Evolutionary conservation across 1,140 invertebrate genomes (phyloP).

Genomic region (Achroia grisella): DNA sequence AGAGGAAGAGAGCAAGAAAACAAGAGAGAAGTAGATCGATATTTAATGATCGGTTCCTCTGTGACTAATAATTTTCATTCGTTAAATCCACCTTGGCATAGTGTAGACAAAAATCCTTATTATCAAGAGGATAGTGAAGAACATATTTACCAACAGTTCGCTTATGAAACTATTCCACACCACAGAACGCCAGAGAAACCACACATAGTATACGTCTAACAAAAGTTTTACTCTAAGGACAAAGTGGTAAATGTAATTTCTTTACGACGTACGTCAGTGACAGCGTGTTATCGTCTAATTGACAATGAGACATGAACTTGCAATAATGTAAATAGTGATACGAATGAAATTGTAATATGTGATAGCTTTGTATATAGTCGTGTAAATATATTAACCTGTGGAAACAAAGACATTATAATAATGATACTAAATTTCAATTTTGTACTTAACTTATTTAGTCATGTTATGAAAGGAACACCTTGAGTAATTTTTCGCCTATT

Average conservation of each 20-base stretch:
- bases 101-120: conserved; percentile 70
- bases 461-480: conserved; percentile 16
- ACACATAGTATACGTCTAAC: conserved; percentile 79
- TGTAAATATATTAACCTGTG: conserved; percentile 59
- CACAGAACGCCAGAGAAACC: conserved; percentile 73
- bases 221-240: conserved; percentile 52
- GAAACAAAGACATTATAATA: conserved; percentile 39
- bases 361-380: conserved; percentile 69
- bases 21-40: conserved; percentile 73
- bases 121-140: conserved; percentile 69
- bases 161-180: conserved; percentile 73
- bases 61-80: conserved; percentile 75
- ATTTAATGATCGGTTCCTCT: conserved; percentile 73
- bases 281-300: conserved; percentile 36
- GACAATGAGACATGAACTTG: conserved; percentile 41
- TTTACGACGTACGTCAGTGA: conserved; percentile 36
- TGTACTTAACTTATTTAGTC: conserved; percentile 61
- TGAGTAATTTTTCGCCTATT: conserved; percentile 13
- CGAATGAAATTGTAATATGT: conserved; percentile 66
- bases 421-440: conserved; percentile 38
- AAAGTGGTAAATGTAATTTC: conserved; percentile 40
- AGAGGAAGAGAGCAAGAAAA: conserved; percentile 64
- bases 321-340: conserved; percentile 72
- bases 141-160: conserved; percentile 76
- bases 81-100: conserved; percentile 74